Evolutionary conservation across 2,797 vertebrate species (phyloP).

Genomic region (Hafferia zeledoni): DNA sequence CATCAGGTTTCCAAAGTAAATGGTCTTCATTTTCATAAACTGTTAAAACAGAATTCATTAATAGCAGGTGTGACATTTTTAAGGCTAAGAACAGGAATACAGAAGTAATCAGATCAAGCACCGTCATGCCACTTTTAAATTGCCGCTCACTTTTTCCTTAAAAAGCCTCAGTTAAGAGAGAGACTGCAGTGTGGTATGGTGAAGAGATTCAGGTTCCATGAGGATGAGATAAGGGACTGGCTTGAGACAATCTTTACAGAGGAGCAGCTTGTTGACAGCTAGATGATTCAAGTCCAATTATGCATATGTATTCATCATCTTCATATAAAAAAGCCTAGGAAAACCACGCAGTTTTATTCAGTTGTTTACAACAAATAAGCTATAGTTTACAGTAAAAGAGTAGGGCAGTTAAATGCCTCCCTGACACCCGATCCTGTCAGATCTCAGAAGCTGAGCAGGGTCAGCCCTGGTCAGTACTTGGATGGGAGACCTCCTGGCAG

Average conservation of each 20-base stretch:
- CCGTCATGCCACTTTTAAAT: neutral
- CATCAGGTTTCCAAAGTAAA: conserved; percentile 90
- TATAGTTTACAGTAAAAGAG: neutral
- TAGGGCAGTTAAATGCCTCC: no score
- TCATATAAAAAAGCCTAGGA: neutral
- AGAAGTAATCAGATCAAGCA: neutral
- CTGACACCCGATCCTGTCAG: no score
- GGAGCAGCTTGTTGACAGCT: neutral
- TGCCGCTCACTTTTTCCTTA: neutral
- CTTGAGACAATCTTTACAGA: neutral
- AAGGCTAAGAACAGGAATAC: neutral
- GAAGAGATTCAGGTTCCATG: neutral
- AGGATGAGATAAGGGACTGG: neutral
- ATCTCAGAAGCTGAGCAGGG: no score
- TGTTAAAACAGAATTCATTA: conserved; percentile 68
- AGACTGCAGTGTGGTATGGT: neutral
- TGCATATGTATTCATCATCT: neutral
- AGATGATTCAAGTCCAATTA: neutral
- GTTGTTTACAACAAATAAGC: neutral
- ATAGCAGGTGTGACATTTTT: neutral
- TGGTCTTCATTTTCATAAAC: conserved; percentile 92
- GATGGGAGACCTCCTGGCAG: no score
- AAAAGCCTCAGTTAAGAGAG: neutral
- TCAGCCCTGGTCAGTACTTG: no score
- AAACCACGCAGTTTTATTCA: neutral